Conservation (phyloP, 2,888 invertebrate species). For the Oegoconia quadripuncta region DNA sequence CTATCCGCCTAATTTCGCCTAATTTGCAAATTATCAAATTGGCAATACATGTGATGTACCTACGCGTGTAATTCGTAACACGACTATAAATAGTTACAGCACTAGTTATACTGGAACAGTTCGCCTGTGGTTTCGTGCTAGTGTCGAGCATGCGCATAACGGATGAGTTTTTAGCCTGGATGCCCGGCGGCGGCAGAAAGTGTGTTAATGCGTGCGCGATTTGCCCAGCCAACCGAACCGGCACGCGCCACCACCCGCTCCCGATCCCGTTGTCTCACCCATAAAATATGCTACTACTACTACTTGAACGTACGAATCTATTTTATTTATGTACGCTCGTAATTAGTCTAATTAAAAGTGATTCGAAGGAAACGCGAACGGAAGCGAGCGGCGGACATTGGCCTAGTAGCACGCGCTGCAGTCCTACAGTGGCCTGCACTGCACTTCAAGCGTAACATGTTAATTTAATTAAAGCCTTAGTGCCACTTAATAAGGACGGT, state of each 20-base stretch:
- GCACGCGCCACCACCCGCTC: conserved; percentile 48
- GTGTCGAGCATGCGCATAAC: conserved; percentile 37
- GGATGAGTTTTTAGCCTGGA: conserved; percentile 65
- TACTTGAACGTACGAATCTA: conserved; percentile 2
- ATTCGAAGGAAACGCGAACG: neutral
- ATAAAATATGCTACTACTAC: conserved; percentile 3
- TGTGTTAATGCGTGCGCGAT: conserved; percentile 62
- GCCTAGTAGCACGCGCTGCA: too few species aligned
- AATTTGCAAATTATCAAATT: too few species aligned
- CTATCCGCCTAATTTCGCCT: too few species aligned
- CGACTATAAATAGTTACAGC: too few species aligned
- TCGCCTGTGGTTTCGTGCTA: neutral
- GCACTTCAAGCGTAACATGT: too few species aligned
- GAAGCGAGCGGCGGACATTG: too few species aligned
- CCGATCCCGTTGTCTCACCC: conserved; percentile 47
- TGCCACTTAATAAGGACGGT: too few species aligned
- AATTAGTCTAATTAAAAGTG: neutral
- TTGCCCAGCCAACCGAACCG: conserved; percentile 59
- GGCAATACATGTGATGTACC: too few species aligned
- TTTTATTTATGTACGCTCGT: neutral
- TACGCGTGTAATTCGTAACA: too few species aligned
- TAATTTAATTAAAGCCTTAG: too few species aligned
- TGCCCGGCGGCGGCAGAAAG: conserved; percentile 56
- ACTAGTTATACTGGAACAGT: too few species aligned
- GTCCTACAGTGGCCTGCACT: too few species aligned